Base-by-base conservation (phyloP, 2,888 invertebrate species). In the Melieria omissa region DNA sequence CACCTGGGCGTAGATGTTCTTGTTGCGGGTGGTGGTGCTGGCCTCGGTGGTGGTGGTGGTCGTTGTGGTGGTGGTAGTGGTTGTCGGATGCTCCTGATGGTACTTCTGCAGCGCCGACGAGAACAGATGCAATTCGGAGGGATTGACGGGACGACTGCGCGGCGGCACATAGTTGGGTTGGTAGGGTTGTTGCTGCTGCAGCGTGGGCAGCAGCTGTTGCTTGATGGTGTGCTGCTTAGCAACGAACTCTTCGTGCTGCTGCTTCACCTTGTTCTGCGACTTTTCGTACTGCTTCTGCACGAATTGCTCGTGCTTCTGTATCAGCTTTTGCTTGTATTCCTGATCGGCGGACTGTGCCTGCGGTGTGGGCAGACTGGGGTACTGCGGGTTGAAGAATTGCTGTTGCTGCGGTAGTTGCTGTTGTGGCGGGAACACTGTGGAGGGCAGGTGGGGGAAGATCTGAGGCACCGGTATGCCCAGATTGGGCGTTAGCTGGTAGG, bases 241-340 rank as follows among this genome's bases (percentile, higher is more conserved):
- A 0, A 92, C 79, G 80, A 92, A 93, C 72, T 92, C 92, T 76
- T 91, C 90, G 77, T 94, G 93, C 45, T 93, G 88, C 78, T 91
- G 90, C 75, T 93, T 90, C 0, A 93, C 91, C 81, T 94, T 94
- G 80, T 93, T 92, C 80, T 93, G 91, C 58, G 93, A 92, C 78
- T 93, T 93, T 77, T 94, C 90, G 78, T 94, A 93, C 80, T 93
- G 93, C 80, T 92, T 93, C 79, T 94, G 93, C 5, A 93, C 90
- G 78, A 93, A 92, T 77, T 93, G 90, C 79, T 93, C 93, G 77
- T 93, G 93, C 80, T 92, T 93, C 78, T 92, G 92, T 73, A 93
- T 93, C 5, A 93, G 89, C 75, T 91, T 89, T 78, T 92, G 92
- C 77, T 92, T 90, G 76, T 93, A 93, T 78, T 91, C 90, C 62